phyloP scores from a whole-genome alignment of 2,888 invertebrate genomes.

The Omphaloscelis lunosa region DNA sequence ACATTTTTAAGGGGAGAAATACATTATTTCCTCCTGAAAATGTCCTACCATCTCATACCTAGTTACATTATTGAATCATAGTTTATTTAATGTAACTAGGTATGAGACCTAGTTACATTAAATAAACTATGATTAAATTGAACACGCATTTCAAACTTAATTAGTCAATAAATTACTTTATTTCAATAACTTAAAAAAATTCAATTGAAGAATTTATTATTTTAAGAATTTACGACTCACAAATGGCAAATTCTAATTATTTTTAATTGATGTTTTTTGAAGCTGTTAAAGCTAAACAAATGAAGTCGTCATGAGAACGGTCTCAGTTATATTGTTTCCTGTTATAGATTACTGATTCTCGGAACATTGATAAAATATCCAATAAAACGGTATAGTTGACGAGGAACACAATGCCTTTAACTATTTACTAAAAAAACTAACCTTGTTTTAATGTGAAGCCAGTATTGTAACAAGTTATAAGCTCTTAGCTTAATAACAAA shows the following conservation, averaged over 20 bases:
- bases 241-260: not conserved
- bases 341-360: conserved; percentile 78
- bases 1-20: not conserved
- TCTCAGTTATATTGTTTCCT: conserved; percentile 73
- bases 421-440: conserved; percentile 17
- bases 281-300: conserved; percentile 38
- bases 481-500: not conserved
- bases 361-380: conserved; percentile 76
- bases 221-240: not conserved
- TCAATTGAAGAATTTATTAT: not conserved
- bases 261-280: conserved; percentile 30
- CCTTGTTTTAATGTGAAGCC: conserved; percentile 11
- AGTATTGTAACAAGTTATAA: not conserved
- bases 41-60: not conserved
- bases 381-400: conserved; percentile 65
- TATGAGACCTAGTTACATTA: no score
- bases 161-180: no score
- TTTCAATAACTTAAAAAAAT: not conserved
- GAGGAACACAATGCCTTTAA: conserved; percentile 51
- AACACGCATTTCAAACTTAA: no score
- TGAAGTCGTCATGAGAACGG: conserved; percentile 51
- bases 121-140: no score
- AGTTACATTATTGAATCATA: no score
- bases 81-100: no score
- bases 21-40: not conserved